A percentile compares a stretch with the other conserved stretches of the same genome.
phyloP scores from a whole-genome alignment of 2,113 vertebrate species.

The Oenanthe melanoleuca region DNA sequence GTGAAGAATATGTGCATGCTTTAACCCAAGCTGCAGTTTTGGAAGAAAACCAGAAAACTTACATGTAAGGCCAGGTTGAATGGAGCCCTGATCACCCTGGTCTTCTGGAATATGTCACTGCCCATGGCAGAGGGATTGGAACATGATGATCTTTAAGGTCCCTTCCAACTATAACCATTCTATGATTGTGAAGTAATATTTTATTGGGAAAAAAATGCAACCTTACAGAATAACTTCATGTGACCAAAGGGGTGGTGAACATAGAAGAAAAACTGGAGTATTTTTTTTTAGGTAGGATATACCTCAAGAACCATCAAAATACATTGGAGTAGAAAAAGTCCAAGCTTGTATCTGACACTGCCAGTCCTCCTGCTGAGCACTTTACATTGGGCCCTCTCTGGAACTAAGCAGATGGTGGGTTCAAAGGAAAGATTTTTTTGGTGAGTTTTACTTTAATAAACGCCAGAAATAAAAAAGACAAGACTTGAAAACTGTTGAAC shows the following conservation, averaged over 20 bases:
- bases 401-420: background rate
- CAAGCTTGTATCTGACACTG: background rate
- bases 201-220: background rate
- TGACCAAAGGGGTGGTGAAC: background rate
- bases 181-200: background rate
- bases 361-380: constrained; percentile 48
- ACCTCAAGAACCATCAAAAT: background rate
- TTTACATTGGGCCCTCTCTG: background rate
- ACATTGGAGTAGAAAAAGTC: background rate
- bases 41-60: background rate
- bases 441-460: background rate
- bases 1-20: background rate
- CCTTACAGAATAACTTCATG: background rate
- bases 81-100: background rate
- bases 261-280: background rate
- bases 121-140: background rate
- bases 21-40: background rate
- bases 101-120: background rate
- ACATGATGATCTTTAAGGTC: background rate
- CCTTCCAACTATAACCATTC: background rate
- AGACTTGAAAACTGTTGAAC: background rate
- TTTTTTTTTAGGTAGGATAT: background rate
- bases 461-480: background rate
- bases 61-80: background rate
- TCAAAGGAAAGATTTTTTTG: background rate